Base-by-base conservation (phyloP, 2,113 vertebrate genomes). In the Tyto alba region DNA sequence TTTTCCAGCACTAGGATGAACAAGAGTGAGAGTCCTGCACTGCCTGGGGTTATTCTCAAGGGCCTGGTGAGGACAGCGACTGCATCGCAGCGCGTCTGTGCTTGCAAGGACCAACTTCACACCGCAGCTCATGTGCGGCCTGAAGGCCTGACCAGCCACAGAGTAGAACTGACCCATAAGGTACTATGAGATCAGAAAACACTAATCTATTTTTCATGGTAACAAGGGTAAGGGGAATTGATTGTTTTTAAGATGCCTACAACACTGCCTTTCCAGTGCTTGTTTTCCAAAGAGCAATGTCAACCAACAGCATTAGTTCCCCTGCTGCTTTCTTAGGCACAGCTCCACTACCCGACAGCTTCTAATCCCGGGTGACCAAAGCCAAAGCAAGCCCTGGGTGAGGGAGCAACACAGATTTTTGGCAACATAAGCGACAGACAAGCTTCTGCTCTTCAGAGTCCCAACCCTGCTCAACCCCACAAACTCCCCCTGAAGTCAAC, bases 281-380 rank as follows among this genome's bases (percentile, higher is more conserved):
- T 64, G 38, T 40, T 75, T 78, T n/a, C 6, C 52, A 68, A n/a
- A 43, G 32, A 71, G 17, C 29, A 59, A 85, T 25, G 89, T 60
- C 66, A 63, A 10, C 0, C 0, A 72, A 34, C 25, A 11, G 14
- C 4, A 0, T 29, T 27, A 59, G 29, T 22, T 56, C 13, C 38
- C 52, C 29, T 34, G 47, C 57, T 75, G 62, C 34, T 48, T 23
- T n/a, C 29, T 10, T 11, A 4, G 25, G 38, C 53, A 66, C 52
- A 63, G 48, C 45, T 75, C 30, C 25, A 4, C 23, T 36, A n/a
- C 71, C 66, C 25, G 36, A n/a, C 21, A 89, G 32, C 55, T 50
- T n/a, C 80, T 41, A 38, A 11, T 20, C 40, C 76, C 47, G 30
- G 22, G 59, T 78, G n/a, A 5, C 20, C 64, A 76, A 69, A 38